These are phyloP conservation scores for Onthophagus sagittarius DNA, from an alignment of 2,888 invertebrate genomes.

Conservation along the genomic window DNA sequence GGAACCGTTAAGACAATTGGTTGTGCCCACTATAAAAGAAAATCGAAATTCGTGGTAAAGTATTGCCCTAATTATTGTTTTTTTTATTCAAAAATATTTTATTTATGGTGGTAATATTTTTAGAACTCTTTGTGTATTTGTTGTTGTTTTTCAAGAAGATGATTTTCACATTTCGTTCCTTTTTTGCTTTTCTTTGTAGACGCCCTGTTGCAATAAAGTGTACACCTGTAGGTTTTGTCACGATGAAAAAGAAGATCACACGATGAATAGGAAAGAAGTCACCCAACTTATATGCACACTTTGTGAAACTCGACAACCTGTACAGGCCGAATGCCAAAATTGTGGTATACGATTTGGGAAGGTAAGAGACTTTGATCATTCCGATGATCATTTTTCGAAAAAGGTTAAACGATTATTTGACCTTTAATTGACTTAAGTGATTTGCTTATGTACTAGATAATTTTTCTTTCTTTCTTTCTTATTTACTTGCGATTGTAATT, in stretches of 20 bases:
- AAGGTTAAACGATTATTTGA: slow-evolving; percentile 3
- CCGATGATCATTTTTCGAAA: neutral
- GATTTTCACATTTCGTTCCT: slow-evolving; percentile 4
- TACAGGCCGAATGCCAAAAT: slow-evolving; percentile 72
- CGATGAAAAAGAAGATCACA: slow-evolving; percentile 81
- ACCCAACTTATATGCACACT: slow-evolving; percentile 78
- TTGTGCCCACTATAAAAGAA: slow-evolving; percentile 79
- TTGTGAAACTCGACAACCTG: slow-evolving; percentile 76
- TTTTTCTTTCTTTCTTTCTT: neutral
- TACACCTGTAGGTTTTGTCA: slow-evolving; percentile 89
- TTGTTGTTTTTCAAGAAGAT: slow-evolving; percentile 12
- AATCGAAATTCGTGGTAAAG: slow-evolving; percentile 83
- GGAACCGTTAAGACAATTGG: slow-evolving; percentile 58
- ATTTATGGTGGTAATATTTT: slow-evolving; percentile 19
- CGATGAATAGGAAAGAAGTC: slow-evolving; percentile 78
- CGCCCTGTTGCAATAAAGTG: slow-evolving; percentile 84
- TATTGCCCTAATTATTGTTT: neutral
- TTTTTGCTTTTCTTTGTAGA: slow-evolving; percentile 54
- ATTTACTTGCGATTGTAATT: neutral
- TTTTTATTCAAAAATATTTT: slow-evolving; percentile 4
- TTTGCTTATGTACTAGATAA: neutral
- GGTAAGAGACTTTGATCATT: slow-evolving; percentile 48
- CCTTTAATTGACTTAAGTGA: slow-evolving; percentile 14
- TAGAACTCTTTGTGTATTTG: slow-evolving; percentile 18
- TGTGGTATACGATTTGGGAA: slow-evolving; percentile 78